A percentile compares a stretch with the other conserved stretches of the same genome.
phyloP scores from a whole-genome alignment of 2,797 vertebrate genomes.

The Lophius americanus region DNA sequence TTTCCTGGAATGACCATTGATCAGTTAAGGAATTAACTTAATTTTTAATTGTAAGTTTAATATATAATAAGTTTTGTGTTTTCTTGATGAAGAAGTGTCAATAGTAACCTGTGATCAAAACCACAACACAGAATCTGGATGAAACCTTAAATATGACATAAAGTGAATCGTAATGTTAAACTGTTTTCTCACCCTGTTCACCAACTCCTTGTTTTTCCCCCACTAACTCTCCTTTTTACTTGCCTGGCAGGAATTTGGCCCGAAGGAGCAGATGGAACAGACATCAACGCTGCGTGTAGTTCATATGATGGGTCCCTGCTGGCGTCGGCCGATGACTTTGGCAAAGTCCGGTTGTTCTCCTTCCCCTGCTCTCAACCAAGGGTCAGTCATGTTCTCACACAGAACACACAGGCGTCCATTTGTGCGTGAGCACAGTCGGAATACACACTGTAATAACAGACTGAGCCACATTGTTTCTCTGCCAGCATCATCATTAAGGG shows the following conservation, averaged over 20 bases:
- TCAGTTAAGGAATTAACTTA: too few relatives aligned
- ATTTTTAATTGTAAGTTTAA: not conserved
- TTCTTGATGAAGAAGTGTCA: not conserved
- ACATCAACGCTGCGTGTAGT: slow-evolving; percentile 89
- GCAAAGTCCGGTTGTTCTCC: slow-evolving; percentile 91
- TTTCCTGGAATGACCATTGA: not conserved
- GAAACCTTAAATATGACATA: not conserved
- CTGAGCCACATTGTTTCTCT: not conserved
- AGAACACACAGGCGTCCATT: not conserved
- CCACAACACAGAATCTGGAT: not conserved
- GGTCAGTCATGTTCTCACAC: slow-evolving; percentile 73
- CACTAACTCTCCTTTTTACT: not conserved
- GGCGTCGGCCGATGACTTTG: slow-evolving; percentile 91
- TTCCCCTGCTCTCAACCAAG: slow-evolving; percentile 89
- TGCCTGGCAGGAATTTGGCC: slow-evolving; percentile 69
- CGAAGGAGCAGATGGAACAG: slow-evolving; percentile 92
- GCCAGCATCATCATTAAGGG: slow-evolving; percentile 1
- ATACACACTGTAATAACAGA: not conserved
- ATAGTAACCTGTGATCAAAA: not conserved
- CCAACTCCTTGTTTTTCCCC: not conserved
- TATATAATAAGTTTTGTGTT: not conserved
- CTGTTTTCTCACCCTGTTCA: not conserved
- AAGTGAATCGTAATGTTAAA: not conserved
- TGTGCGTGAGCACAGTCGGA: not conserved
- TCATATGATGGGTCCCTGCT: slow-evolving; percentile 86